A percentile compares a stretch with the other conserved stretches of the same genome.
phyloP scores from a whole-genome alignment of 1,140 invertebrate species.

The Antheraea mylitta region DNA sequence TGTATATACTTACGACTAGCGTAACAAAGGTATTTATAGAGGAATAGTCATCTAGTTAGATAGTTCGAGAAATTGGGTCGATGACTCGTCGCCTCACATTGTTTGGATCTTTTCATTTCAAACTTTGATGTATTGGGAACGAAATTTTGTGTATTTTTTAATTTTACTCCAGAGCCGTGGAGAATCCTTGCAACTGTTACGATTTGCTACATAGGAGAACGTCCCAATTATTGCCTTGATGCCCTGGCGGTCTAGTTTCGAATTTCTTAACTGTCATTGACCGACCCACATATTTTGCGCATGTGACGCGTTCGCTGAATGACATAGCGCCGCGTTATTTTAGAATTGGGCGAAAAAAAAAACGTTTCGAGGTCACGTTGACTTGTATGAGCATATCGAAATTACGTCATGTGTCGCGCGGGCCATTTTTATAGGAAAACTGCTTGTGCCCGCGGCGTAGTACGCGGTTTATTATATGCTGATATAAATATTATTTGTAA shows the following conservation, averaged over 20 bases:
- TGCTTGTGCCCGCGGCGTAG: too few relatives aligned
- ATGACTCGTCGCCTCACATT: slow-evolving; percentile 57
- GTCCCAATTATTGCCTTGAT: slow-evolving; percentile 43
- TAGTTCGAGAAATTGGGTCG: slow-evolving; percentile 62
- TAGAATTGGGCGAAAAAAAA: slow-evolving; percentile 52
- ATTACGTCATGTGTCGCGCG: slow-evolving; percentile 46
- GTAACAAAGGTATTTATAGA: slow-evolving; percentile 58
- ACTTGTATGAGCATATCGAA: slow-evolving; percentile 43
- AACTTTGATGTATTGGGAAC: slow-evolving; percentile 4
- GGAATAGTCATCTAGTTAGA: slow-evolving; percentile 62
- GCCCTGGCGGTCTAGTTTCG: slow-evolving; percentile 34
- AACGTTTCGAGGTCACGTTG: slow-evolving; percentile 61
- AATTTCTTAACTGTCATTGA: slow-evolving; percentile 59
- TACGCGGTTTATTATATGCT: too few relatives aligned
- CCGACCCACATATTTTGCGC: slow-evolving; percentile 63
- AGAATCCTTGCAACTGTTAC: neutral
- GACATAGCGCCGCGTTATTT: slow-evolving; percentile 58
- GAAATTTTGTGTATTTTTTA: neutral
- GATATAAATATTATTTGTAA: too few relatives aligned
- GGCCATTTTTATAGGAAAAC: neutral
- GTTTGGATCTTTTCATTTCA: slow-evolving; percentile 29
- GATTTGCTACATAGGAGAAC: slow-evolving; percentile 30
- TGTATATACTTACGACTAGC: slow-evolving; percentile 29
- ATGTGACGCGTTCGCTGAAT: slow-evolving; percentile 57
- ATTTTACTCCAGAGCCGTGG: neutral